A percentile compares a stretch with the other conserved stretches of the same genome.
Evolutionary conservation across 1,140 invertebrate genomes (phyloP).

Genomic region (Panagrolaimus sp.): DNA sequence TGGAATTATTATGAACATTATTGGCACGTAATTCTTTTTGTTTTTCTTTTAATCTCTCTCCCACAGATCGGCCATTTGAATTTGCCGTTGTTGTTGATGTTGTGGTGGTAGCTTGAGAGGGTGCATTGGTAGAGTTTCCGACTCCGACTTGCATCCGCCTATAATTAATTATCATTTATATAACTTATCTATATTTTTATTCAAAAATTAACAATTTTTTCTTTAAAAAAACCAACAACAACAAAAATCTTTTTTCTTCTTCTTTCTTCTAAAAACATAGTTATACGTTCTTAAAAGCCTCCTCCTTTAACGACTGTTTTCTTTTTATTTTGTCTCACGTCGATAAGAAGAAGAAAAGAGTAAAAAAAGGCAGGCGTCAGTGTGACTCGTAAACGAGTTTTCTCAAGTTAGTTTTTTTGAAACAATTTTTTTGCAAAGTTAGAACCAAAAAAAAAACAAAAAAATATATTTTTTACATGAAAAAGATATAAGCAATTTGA

Average conservation of each 20-base stretch:
- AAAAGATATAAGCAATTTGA: no score
- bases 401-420: no score
- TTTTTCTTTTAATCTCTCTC: constrained; percentile 21
- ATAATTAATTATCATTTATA: constrained; percentile 1
- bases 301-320: background rate
- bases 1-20: background rate
- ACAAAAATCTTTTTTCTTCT: background rate
- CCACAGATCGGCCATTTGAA: constrained; percentile 21
- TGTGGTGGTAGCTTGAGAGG: no score
- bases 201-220: no score
- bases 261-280: background rate
- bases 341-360: no score
- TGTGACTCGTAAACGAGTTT: no score
- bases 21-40: constrained; percentile 17
- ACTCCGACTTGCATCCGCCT: constrained; percentile 26
- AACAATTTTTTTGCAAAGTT: no score
- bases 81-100: no score
- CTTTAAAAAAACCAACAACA: background rate
- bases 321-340: background rate
- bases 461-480: no score
- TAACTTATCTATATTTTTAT: background rate
- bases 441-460: no score
- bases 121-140: constrained; percentile 1
- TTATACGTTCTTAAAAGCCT: background rate
- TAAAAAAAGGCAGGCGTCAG: no score